These are phyloP conservation scores for Tribolium madens DNA, from an alignment of 1,140 invertebrate species.

Conservation along the genomic window DNA sequence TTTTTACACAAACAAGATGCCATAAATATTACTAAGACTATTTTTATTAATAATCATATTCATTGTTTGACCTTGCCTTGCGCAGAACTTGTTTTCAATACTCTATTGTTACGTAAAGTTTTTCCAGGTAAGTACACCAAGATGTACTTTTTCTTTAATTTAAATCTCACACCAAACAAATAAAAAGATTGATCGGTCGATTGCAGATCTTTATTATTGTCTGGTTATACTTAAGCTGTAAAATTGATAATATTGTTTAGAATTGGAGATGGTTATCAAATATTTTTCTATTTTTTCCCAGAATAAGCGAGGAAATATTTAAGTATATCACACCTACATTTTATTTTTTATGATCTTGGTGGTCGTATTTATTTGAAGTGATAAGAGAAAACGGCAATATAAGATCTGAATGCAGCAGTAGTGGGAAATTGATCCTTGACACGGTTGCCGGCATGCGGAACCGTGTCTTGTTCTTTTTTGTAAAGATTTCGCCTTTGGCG, in stretches of 20 bases:
- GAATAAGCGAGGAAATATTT: too few relatives aligned
- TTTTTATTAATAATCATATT: constrained; percentile 34
- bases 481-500: constrained; percentile 21
- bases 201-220: background rate
- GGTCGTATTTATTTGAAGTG: background rate
- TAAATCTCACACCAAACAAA: background rate
- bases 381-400: constrained; percentile 22
- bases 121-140: constrained; percentile 5
- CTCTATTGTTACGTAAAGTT: constrained; percentile 23
- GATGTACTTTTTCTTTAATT: background rate
- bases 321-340: too few relatives aligned
- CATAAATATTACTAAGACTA: constrained; percentile 32
- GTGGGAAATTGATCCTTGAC: constrained; percentile 42
- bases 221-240: too few relatives aligned
- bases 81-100: constrained; percentile 33
- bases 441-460: constrained; percentile 40
- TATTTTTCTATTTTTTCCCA: too few relatives aligned
- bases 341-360: too few relatives aligned
- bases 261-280: background rate
- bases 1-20: constrained; percentile 7
- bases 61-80: constrained; percentile 35
- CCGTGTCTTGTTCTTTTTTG: constrained; percentile 21
- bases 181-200: background rate
- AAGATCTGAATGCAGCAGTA: background rate
- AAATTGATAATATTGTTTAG: background rate